Percentiles rank a stretch among this genome's conserved stretches.
Evolutionary conservation across 1,140 invertebrate genomes (phyloP).

Genomic region (Diorhabda sublineata): DNA sequence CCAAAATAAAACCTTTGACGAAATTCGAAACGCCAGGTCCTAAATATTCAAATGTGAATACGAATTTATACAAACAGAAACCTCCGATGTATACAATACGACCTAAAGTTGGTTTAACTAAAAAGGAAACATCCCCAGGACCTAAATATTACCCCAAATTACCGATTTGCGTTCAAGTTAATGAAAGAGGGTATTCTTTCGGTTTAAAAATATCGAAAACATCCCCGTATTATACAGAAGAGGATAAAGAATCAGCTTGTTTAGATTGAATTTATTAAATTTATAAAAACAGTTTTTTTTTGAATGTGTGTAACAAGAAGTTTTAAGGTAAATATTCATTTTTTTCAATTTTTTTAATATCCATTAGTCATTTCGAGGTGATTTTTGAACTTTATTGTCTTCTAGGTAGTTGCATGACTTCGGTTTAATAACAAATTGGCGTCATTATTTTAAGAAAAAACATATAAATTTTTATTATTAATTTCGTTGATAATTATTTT

Average conservation of each 20-base stretch:
- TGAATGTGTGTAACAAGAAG: too few relatives aligned
- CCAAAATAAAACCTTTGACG: neutral
- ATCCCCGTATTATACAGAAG: neutral
- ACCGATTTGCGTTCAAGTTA: slow-evolving; percentile 8
- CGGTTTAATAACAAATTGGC: too few relatives aligned
- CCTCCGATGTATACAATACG: slow-evolving; percentile 47
- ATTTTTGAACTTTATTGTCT: too few relatives aligned
- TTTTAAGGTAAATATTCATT: too few relatives aligned
- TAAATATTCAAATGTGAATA: slow-evolving; percentile 47
- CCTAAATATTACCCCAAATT: slow-evolving; percentile 46
- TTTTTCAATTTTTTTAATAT: too few relatives aligned
- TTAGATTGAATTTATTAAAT: neutral
- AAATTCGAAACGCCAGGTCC: slow-evolving; percentile 54
- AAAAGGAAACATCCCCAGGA: slow-evolving; percentile 44
- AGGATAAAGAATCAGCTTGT: neutral
- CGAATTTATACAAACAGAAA: slow-evolving; percentile 40
- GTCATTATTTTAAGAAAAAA: too few relatives aligned
- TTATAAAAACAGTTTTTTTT: too few relatives aligned
- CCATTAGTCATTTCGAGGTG: too few relatives aligned
- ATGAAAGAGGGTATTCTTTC: slow-evolving; percentile 40
- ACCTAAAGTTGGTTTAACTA: slow-evolving; percentile 22
- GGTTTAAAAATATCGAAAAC: slow-evolving; percentile 22
- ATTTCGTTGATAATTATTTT: too few relatives aligned
- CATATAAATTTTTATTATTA: too few relatives aligned
- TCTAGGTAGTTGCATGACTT: too few relatives aligned